These are phyloP conservation scores for Echeneis naucrates DNA, from an alignment of 2,797 vertebrate species.

Conservation along the genomic window DNA sequence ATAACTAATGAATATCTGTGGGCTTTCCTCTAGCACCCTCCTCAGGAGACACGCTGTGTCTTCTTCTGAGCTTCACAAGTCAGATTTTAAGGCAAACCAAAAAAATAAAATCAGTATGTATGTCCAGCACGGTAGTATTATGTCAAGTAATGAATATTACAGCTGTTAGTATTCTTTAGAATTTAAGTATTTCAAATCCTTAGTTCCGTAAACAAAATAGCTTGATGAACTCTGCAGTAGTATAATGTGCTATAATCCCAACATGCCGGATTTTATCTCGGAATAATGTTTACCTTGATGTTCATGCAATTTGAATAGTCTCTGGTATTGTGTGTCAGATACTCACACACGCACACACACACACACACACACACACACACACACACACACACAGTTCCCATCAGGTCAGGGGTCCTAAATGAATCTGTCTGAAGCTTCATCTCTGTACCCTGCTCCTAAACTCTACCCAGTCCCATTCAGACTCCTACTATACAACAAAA, in stretches of 20 bases:
- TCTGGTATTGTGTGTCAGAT: background rate
- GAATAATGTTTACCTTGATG: background rate
- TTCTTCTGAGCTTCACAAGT: background rate
- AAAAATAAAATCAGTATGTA: background rate
- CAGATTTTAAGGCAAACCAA: background rate
- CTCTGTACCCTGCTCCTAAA: conserved; percentile 44
- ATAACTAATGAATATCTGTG: conserved; percentile 18
- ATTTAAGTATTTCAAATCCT: background rate
- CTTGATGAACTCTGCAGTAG: background rate
- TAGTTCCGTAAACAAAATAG: background rate
- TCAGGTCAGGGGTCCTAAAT: conserved; percentile 82
- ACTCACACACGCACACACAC: background rate
- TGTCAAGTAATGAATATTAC: conserved; percentile 1
- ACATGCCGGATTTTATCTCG: background rate
- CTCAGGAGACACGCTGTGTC: conserved; percentile 37
- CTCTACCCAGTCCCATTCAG: conserved; percentile 61
- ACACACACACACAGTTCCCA: conserved; percentile 34
- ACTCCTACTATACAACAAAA: conserved; percentile 61
- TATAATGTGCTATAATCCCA: background rate
- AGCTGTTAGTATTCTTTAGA: conserved; percentile 1
- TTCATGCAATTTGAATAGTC: background rate
- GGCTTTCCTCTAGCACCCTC: conserved; percentile 65
- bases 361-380: conserved; percentile 20
- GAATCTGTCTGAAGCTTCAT: conserved; percentile 77
- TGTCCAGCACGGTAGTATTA: background rate